These are phyloP conservation scores for Hololepta plana DNA, from an alignment of 2,888 invertebrate species.

Conservation along the genomic window DNA sequence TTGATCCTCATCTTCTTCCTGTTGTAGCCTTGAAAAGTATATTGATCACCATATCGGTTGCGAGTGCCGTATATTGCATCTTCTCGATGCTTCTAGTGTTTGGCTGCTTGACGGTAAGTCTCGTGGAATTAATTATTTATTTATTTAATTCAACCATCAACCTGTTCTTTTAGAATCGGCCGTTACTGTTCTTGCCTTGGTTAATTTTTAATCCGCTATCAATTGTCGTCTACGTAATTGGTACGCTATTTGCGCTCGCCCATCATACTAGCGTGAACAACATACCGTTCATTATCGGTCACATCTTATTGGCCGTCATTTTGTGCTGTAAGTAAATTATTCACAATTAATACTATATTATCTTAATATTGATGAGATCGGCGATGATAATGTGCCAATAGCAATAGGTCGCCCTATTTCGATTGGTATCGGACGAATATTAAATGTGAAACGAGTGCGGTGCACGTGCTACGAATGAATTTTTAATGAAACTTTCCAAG, in stretches of 20 bases:
- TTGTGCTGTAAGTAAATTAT: slow-evolving; percentile 17
- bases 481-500: too few species aligned
- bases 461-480: too few species aligned
- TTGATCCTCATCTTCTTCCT: slow-evolving; percentile 8
- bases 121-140: background rate
- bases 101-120: slow-evolving; percentile 10
- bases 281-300: slow-evolving; percentile 18
- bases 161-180: slow-evolving; percentile 21
- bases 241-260: slow-evolving; percentile 18
- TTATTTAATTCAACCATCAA: background rate
- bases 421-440: too few species aligned
- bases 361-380: slow-evolving; percentile 2
- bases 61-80: slow-evolving; percentile 19
- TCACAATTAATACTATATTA: slow-evolving; percentile 2
- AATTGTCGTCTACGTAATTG: slow-evolving; percentile 17
- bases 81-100: slow-evolving; percentile 24
- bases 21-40: slow-evolving; percentile 19
- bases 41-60: slow-evolving; percentile 19
- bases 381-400: background rate
- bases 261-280: slow-evolving; percentile 18
- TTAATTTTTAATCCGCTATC: slow-evolving; percentile 19
- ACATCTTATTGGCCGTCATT: slow-evolving; percentile 16
- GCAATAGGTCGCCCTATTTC: too few species aligned
- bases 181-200: slow-evolving; percentile 21
- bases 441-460: too few species aligned